Percentiles rank a stretch among this genome's conserved stretches.
Conservation (phyloP, 2,888 invertebrate species). For the Ommatoiulus sabulosus region DNA sequence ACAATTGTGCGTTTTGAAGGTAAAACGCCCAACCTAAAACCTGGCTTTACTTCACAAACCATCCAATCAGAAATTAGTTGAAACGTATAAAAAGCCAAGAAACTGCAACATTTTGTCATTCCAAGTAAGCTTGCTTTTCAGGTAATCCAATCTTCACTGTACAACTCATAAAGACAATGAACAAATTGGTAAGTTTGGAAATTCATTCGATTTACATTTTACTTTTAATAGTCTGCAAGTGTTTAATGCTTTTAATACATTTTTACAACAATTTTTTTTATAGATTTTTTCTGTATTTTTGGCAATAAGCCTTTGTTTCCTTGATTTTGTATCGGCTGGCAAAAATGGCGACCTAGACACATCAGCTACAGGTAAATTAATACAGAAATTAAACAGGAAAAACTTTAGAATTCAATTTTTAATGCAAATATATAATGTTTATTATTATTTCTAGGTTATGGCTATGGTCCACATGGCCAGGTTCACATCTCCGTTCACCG, state of each 20-base stretch:
- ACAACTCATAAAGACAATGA: neutral
- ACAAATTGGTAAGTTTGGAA: neutral
- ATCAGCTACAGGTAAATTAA: slow-evolving; percentile 53
- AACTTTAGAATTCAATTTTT: slow-evolving; percentile 22
- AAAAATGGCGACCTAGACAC: slow-evolving; percentile 45
- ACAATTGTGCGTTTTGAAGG: slow-evolving; percentile 17
- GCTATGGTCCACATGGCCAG: slow-evolving; percentile 55
- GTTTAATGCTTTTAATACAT: neutral
- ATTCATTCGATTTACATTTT: neutral
- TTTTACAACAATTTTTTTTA: neutral
- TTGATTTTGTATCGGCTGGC: neutral
- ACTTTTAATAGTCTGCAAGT: neutral
- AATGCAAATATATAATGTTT: slow-evolving; percentile 31
- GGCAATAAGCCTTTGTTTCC: neutral
- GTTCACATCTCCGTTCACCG: slow-evolving; percentile 60
- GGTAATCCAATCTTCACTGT: neutral
- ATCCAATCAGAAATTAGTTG: neutral
- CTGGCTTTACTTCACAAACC: neutral
- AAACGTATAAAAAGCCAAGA: neutral
- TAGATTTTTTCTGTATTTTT: neutral
- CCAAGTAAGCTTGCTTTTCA: too few species aligned
- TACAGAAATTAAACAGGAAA: too few species aligned
- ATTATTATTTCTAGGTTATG: neutral
- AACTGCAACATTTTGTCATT: neutral
- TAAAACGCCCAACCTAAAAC: slow-evolving; percentile 16